Evolutionary conservation across 2,797 vertebrate genomes (phyloP).

Genomic region (Acridotheres tristis): DNA sequence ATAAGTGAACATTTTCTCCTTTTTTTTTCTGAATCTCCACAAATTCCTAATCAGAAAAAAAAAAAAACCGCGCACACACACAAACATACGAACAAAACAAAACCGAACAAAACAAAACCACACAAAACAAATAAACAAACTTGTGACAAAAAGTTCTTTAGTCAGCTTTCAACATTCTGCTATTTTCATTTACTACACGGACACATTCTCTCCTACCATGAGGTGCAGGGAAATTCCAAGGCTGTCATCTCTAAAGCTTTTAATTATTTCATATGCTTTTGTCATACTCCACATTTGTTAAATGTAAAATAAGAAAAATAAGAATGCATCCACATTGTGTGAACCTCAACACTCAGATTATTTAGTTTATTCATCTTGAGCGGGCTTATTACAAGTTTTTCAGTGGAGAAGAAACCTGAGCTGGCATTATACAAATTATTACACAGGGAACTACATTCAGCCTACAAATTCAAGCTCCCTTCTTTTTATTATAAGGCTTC

Average conservation of each 20-base stretch:
- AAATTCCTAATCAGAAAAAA: background rate
- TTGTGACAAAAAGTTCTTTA: background rate
- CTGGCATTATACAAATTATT: background rate
- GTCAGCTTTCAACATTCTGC: background rate
- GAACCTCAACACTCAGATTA: background rate
- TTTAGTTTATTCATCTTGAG: background rate
- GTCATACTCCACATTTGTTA: background rate
- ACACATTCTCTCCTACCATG: background rate
- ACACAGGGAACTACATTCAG: background rate
- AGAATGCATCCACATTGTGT: background rate
- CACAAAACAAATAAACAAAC: background rate
- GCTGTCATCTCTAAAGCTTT: background rate
- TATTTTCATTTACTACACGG: background rate
- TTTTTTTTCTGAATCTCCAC: background rate
- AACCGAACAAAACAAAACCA: background rate
- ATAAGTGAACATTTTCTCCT: background rate
- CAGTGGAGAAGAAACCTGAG: background rate
- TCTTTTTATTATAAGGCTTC: background rate
- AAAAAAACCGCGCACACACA: too few species aligned
- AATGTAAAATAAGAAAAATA: background rate
- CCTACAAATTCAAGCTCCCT: background rate
- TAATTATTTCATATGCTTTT: background rate
- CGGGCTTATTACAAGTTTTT: background rate
- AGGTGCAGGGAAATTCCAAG: background rate
- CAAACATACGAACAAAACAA: background rate